Conservation (phyloP, 2,797 vertebrate species). For the Anguilla pacifica region DNA sequence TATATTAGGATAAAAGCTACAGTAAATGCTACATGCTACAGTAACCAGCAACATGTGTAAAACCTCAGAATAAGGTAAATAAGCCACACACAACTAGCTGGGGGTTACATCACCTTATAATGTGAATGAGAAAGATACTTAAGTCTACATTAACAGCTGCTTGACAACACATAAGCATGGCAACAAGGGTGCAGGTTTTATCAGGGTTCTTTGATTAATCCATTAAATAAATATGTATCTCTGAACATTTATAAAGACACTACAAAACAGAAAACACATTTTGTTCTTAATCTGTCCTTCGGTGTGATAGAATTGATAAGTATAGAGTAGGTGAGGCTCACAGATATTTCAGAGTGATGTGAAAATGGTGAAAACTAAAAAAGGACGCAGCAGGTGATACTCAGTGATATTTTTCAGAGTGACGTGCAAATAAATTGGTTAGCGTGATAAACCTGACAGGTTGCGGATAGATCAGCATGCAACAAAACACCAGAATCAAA, state of each 20-base stretch:
- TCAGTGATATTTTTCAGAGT: not conserved
- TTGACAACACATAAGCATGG: not conserved
- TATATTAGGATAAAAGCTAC: too few species aligned
- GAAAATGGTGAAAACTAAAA: not conserved
- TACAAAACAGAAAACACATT: not conserved
- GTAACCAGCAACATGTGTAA: not conserved
- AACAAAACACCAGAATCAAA: not conserved
- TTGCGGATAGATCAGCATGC: not conserved
- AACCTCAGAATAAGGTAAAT: not conserved
- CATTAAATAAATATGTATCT: not conserved
- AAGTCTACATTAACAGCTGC: not conserved
- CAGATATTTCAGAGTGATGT: not conserved
- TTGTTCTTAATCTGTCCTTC: not conserved
- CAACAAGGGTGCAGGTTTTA: not conserved
- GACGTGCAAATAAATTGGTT: not conserved
- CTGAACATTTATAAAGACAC: not conserved
- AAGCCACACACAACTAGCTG: not conserved
- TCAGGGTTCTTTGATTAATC: not conserved
- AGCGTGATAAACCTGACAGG: not conserved
- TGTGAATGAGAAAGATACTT: not conserved
- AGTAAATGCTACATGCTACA: not conserved
- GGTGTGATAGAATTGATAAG: not conserved
- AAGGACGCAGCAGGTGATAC: not conserved
- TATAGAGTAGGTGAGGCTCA: not conserved
- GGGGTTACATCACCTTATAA: not conserved